These are phyloP conservation scores for Hymenopus coronatus DNA, from an alignment of 2,888 invertebrate species.

Conservation along the genomic window DNA sequence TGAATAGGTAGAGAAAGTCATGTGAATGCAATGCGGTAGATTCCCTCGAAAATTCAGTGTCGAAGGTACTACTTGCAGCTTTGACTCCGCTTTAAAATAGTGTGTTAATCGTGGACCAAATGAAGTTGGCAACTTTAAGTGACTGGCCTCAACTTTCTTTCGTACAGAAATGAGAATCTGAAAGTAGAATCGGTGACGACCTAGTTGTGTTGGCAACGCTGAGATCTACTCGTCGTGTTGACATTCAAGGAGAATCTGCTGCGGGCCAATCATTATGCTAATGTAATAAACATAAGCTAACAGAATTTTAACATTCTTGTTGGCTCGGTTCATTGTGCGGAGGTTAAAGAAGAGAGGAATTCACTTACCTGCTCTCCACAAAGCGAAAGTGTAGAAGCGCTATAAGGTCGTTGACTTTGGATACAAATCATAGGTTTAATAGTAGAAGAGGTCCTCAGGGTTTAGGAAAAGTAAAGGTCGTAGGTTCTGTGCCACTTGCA, in stretches of 20 bases:
- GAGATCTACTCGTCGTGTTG: neutral
- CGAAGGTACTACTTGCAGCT: too few species aligned
- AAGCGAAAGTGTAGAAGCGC: neutral
- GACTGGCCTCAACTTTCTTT: neutral
- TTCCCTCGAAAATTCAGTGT: too few species aligned
- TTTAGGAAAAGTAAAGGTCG: neutral
- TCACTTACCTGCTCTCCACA: neutral
- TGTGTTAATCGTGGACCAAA: too few species aligned
- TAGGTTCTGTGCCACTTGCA: neutral
- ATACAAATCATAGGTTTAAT: neutral
- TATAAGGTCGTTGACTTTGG: neutral
- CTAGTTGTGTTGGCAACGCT: neutral
- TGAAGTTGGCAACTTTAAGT: too few species aligned
- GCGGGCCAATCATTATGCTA: neutral
- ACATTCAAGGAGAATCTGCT: neutral
- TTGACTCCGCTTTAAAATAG: too few species aligned
- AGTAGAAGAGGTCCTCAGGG: neutral
- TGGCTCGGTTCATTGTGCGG: neutral
- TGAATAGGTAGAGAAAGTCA: too few species aligned
- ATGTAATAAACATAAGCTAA: neutral
- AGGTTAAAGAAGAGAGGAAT: neutral
- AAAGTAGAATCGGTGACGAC: neutral
- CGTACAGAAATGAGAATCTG: neutral
- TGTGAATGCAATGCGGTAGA: too few species aligned
- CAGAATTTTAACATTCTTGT: neutral